A percentile compares a stretch with the other conserved stretches of the same genome.
Evolutionary conservation across 1,140 invertebrate genomes (phyloP).

Genomic region (Pissodes strobi): DNA sequence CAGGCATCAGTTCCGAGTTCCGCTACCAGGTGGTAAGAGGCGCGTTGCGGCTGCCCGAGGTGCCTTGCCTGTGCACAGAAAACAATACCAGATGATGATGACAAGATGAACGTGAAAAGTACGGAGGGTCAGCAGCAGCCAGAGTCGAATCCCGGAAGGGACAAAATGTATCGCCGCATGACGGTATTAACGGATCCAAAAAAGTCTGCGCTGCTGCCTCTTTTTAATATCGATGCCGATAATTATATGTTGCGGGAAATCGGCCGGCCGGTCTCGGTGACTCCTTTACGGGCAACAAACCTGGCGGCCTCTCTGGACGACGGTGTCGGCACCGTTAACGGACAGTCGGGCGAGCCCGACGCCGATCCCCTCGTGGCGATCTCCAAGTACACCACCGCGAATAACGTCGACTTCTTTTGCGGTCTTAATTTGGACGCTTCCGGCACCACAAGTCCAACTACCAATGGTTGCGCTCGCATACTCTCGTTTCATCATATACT

Average conservation of each 20-base stretch:
- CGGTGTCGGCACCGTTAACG: constrained; percentile 25
- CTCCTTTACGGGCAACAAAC: constrained; percentile 38
- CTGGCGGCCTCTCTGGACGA: constrained; percentile 50
- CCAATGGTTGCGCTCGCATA: constrained; percentile 58
- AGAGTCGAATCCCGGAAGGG: constrained; percentile 24
- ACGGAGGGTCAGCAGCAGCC: constrained; percentile 34
- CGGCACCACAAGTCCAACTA: constrained; percentile 9
- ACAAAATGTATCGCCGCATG: constrained; percentile 43
- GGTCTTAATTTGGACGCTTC: constrained; percentile 25
- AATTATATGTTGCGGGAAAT: constrained; percentile 66
- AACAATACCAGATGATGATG: constrained; percentile 35
- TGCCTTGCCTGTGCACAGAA: constrained; percentile 28
- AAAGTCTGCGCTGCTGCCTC: constrained; percentile 36
- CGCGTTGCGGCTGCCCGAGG: constrained; percentile 19
- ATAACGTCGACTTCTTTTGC: constrained; percentile 16
- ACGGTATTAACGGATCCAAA: constrained; percentile 35
- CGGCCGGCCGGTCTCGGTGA: constrained; percentile 44
- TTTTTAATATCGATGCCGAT: constrained; percentile 61
- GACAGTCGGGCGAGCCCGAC: constrained; percentile 12
- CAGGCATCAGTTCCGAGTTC: constrained; percentile 38
- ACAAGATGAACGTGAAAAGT: constrained; percentile 47
- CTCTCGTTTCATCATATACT: constrained; percentile 60
- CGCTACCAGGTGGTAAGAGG: constrained; percentile 34
- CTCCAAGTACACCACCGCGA: neutral
- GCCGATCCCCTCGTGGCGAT: neutral